phyloP scores from a whole-genome alignment of 1,140 invertebrate genomes.

The Tetraneura akinire region DNA sequence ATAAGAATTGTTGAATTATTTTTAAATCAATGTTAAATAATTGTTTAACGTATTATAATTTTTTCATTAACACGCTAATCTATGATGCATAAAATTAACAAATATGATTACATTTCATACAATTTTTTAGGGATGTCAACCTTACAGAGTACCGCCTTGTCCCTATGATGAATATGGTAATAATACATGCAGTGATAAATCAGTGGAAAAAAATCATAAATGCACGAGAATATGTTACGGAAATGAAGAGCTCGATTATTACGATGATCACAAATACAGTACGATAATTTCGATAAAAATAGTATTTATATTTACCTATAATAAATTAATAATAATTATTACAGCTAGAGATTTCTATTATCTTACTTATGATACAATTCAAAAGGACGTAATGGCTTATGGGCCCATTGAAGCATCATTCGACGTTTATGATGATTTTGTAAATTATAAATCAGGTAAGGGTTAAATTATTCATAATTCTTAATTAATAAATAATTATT shows the following conservation, averaged over 20 bases:
- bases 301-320: no score
- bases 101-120: no score
- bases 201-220: not conserved
- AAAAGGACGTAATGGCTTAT: conserved; percentile 53
- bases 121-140: conserved; percentile 10
- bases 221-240: not conserved
- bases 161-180: not conserved
- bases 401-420: conserved; percentile 54
- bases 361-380: no score
- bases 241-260: not conserved
- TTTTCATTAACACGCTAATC: no score
- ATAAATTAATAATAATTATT: no score
- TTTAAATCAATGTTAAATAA: no score
- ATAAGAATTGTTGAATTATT: no score
- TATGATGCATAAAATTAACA: no score
- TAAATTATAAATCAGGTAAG: conserved; percentile 54
- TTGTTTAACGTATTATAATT: no score
- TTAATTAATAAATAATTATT: not conserved
- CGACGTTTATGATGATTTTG: conserved; percentile 45
- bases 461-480: not conserved
- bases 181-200: not conserved
- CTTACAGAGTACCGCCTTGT: not conserved
- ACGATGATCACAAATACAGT: no score
- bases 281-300: no score
- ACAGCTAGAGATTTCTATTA: no score